A percentile compares a stretch with the other conserved stretches of the same genome.
Conservation (phyloP, 2,888 invertebrate genomes). For the Chrysodeixis includens region DNA sequence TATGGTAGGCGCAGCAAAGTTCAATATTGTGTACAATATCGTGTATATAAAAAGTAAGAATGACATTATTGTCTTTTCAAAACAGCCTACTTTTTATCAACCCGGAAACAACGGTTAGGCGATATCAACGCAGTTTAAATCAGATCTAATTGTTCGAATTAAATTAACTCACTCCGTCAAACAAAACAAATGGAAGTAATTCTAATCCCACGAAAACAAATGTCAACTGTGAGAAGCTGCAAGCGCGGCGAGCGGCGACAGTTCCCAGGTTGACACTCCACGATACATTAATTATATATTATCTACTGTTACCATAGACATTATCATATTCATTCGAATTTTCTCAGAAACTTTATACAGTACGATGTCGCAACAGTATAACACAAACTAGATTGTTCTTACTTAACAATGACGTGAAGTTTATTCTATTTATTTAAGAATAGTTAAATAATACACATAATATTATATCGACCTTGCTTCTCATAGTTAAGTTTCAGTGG, state of each 20-base stretch:
- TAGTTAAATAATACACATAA: neutral
- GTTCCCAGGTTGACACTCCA: conserved; percentile 11
- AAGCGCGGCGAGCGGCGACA: neutral
- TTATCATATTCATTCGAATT: conserved; percentile 10
- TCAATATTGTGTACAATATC: too few species aligned
- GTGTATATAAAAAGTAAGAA: neutral
- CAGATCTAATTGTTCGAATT: conserved; percentile 11
- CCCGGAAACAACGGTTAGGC: neutral
- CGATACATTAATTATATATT: neutral
- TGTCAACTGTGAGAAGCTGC: conserved; percentile 24
- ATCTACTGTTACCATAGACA: conserved; percentile 6
- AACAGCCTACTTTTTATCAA: neutral
- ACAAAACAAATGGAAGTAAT: conserved; percentile 7
- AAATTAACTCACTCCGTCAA: neutral
- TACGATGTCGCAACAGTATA: conserved; percentile 8
- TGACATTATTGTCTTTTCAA: neutral
- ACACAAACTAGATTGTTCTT: conserved; percentile 11
- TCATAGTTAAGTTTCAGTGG: neutral
- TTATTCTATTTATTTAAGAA: neutral
- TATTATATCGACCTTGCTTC: conserved; percentile 4
- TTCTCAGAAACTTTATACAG: conserved; percentile 22
- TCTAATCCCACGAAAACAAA: conserved; percentile 17
- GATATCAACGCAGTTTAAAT: neutral
- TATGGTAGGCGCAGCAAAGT: too few species aligned
- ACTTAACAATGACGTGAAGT: conserved; percentile 12